Conservation (phyloP, 2,797 vertebrate species). For the Trachops cirrhosus region DNA sequence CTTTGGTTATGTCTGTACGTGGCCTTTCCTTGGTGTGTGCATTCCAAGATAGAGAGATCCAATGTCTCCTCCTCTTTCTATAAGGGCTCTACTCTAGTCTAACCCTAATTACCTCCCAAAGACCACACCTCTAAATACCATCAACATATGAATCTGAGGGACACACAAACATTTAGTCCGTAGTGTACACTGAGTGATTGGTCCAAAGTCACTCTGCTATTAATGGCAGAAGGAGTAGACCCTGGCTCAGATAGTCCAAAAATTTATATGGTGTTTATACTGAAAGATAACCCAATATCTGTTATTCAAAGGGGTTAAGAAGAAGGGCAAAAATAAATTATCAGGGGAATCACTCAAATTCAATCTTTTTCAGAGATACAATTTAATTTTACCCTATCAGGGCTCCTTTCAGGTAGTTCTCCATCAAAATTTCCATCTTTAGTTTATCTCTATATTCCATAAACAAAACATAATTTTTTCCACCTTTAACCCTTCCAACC, state of each 20-base stretch:
- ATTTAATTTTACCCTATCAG: neutral
- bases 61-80: neutral
- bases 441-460: neutral
- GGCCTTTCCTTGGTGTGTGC: neutral
- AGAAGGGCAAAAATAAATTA: neutral
- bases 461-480: neutral
- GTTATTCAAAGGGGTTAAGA: neutral
- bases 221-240: too few species aligned
- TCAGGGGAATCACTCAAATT: neutral
- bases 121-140: neutral
- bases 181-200: neutral
- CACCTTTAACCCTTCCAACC: neutral
- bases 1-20: neutral
- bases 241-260: neutral
- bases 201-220: neutral
- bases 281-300: neutral
- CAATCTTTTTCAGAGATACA: neutral
- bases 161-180: neutral
- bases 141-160: neutral
- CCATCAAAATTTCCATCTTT: neutral
- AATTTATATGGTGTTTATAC: neutral
- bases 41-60: neutral
- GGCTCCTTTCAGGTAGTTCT: neutral
- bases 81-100: neutral
- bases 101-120: neutral